Evolutionary conservation across 2,888 invertebrate species (phyloP).

Genomic region (Epirrhoe tristata): DNA sequence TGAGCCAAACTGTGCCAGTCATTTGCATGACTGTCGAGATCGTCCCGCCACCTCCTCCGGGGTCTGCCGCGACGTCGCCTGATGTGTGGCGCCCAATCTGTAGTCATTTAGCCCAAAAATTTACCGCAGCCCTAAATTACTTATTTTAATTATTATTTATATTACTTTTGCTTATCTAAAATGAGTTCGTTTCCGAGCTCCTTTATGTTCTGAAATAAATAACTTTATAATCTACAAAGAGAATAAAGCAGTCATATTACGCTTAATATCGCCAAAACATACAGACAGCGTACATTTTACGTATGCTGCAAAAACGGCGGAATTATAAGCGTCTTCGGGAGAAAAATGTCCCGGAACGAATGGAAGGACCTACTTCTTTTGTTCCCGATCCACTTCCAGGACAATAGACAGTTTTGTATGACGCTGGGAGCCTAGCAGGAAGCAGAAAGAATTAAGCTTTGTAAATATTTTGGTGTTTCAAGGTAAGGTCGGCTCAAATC

Average conservation of each 20-base stretch:
- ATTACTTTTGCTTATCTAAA: too few species aligned
- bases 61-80: too few species aligned
- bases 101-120: too few species aligned
- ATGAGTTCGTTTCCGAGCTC: too few species aligned
- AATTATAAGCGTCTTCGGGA: constrained; percentile 45
- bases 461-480: background rate
- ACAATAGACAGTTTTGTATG: constrained; percentile 51
- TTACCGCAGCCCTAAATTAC: too few species aligned
- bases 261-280: constrained; percentile 26
- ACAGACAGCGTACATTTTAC: constrained; percentile 18
- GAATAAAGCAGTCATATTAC: constrained; percentile 38
- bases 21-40: too few species aligned
- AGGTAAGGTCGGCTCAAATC: background rate
- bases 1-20: too few species aligned
- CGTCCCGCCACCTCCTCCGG: too few species aligned
- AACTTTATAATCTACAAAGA: too few species aligned
- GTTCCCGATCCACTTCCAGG: constrained; percentile 46
- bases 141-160: too few species aligned
- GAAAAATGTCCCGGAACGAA: constrained; percentile 49
- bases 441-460: background rate
- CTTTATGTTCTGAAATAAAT: too few species aligned
- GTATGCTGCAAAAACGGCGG: constrained; percentile 18
- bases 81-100: too few species aligned
- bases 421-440: constrained; percentile 10
- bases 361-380: constrained; percentile 48